Evolutionary conservation across 1,140 invertebrate genomes (phyloP), one percentile per base, ranked within the genome.

Genomic region (Musca vetustissima): DNA sequence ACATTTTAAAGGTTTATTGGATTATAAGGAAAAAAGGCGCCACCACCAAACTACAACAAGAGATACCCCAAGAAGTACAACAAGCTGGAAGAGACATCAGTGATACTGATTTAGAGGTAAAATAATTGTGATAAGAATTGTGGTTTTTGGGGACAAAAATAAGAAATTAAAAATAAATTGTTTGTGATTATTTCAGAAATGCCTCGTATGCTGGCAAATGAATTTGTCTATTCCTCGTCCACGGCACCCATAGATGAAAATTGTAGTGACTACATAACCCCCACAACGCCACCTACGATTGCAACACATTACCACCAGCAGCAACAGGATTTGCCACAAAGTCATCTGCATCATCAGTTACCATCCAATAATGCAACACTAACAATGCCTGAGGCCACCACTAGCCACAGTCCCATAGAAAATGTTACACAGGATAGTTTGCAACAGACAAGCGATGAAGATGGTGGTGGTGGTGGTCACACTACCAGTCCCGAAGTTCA

Each of bases 1-100:
- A 13, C 4, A 43, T 43, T 43, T 8, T 8, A 11, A 43, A 43
- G 13, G 6, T 9, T 11, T 9, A 43, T 43, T 43, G 36, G 36
- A 59, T 24, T 25, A 25, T n/a, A 28, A 25, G 24, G 55, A 43
- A 61, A 52, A 59, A 61, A 61, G 57, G 57, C 57, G 57, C 57
- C 57, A 61, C 55, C 55, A 59, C 28, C 28, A 53, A 21, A 19
- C 17, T 21, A 53, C 25, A 32, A 9, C 3, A 32, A 9, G 28
- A 32, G 28, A 32, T 32, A 4, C 28, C 28, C 9, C n/a, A n/a
- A n/a, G n/a, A 55, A 59, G 32, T 7, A 28, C 55, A 59, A 55
- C 19, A 55, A 25, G 14, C 19, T 55, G 11, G 36, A 13, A 43
- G 36, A 43, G 36, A 43, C 36, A 13, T 7, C 11, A 43, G 36